Conservation (phyloP, 2,113 vertebrate genomes). For the Brevimyrus niger region DNA sequence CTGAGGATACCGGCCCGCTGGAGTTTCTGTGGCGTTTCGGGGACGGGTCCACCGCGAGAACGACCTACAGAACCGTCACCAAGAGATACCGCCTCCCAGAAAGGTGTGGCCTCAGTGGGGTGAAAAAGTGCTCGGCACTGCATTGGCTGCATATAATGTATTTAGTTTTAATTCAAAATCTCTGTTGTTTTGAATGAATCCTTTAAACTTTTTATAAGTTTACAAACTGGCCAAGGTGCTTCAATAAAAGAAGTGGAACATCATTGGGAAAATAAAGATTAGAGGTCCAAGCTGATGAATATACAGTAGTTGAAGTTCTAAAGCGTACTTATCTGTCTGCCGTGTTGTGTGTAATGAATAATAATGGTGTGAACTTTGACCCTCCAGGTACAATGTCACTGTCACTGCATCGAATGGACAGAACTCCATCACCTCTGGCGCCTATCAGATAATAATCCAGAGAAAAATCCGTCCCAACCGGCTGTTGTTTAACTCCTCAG, state of each 20-base stretch:
- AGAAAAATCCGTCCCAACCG: slow-evolving; percentile 56
- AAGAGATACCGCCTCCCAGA: slow-evolving; percentile 54
- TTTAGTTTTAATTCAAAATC: background rate
- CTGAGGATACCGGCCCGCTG: slow-evolving; percentile 33
- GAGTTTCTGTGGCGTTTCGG: slow-evolving; percentile 69
- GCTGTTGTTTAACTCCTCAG: slow-evolving; percentile 52
- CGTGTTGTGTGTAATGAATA: background rate
- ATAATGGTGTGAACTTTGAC: background rate
- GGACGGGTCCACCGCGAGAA: slow-evolving; percentile 47
- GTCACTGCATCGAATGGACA: slow-evolving; percentile 43
- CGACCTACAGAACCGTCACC: slow-evolving; percentile 44
- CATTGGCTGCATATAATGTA: background rate
- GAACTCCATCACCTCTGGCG: slow-evolving; percentile 45
- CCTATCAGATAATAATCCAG: slow-evolving; percentile 54
- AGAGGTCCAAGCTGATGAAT: background rate
- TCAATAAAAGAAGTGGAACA: background rate
- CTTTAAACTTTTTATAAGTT: background rate
- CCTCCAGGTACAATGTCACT: slow-evolving; percentile 56
- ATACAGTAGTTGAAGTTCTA: background rate
- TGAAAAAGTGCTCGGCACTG: background rate
- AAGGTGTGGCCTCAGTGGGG: slow-evolving; percentile 40
- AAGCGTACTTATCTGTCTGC: background rate
- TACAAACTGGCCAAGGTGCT: background rate
- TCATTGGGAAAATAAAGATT: background rate
- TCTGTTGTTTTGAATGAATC: background rate